Evolutionary conservation across 2,888 invertebrate species (phyloP).

Genomic region (Cacoxenus indagator): DNA sequence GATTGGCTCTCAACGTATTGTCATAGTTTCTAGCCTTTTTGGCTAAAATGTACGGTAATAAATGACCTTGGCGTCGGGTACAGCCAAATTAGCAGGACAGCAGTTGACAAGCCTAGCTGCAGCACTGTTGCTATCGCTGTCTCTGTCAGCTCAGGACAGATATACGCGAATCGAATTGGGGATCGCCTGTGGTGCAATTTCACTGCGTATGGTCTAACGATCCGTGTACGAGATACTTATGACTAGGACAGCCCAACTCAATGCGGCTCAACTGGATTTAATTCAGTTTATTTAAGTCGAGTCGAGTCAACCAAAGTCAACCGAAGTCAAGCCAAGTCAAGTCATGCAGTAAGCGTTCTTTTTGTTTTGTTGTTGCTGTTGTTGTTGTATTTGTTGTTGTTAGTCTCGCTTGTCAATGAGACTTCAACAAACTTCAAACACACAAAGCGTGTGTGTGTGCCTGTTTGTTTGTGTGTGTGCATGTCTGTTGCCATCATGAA

Average conservation of each 20-base stretch:
- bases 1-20: slow-evolving; percentile 17
- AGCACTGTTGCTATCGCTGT: slow-evolving; percentile 30
- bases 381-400: not conserved
- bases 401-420: slow-evolving; percentile 7
- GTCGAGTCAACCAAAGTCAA: not conserved
- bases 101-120: not conserved
- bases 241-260: not conserved
- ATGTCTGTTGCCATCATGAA: slow-evolving; percentile 47
- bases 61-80: slow-evolving; percentile 63
- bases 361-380: not conserved
- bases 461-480: slow-evolving; percentile 8
- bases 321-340: not conserved
- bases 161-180: slow-evolving; percentile 37
- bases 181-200: slow-evolving; percentile 40
- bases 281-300: not conserved
- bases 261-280: not conserved
- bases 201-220: not conserved
- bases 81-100: not conserved
- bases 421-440: not conserved
- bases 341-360: not conserved
- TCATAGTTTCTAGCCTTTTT: not conserved
- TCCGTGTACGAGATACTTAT: not conserved
- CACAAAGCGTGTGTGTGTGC: not conserved
- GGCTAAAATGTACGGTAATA: slow-evolving; percentile 32
- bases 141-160: slow-evolving; percentile 39